A percentile compares a stretch with the other conserved stretches of the same genome.
Conservation (phyloP, 2,888 invertebrate genomes). For the Drosophila nigricruria region DNA sequence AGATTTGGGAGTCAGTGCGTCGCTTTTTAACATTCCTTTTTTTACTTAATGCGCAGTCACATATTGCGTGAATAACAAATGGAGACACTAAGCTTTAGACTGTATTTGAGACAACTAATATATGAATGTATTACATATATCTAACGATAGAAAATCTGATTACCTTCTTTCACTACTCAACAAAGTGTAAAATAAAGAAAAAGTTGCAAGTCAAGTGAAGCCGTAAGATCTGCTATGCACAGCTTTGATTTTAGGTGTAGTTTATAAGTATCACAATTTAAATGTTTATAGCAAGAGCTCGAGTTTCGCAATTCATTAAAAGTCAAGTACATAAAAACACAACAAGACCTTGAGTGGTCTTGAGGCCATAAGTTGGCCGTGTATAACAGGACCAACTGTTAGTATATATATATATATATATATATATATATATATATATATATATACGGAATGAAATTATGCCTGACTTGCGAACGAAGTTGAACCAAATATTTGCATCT, state of each 20-base stretch:
- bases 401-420: not conserved
- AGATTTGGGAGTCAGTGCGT: conserved; percentile 51
- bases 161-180: not conserved
- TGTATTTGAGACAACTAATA: too few species aligned
- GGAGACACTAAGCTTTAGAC: not conserved
- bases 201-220: too few species aligned
- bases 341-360: not conserved
- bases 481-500: conserved; percentile 68
- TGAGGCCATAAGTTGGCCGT: conserved; percentile 6
- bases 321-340: conserved; percentile 5
- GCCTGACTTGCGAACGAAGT: conserved; percentile 34
- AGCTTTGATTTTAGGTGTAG: too few species aligned
- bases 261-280: not conserved
- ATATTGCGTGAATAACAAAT: not conserved
- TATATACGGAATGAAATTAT: conserved; percentile 10
- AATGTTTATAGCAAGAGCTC: not conserved
- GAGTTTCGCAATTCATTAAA: conserved; percentile 19
- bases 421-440: conserved; percentile 3
- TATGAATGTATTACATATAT: not conserved
- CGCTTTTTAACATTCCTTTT: conserved; percentile 33
- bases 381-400: conserved; percentile 14
- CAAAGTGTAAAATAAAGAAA: not conserved
- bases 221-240: too few species aligned
- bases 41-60: conserved; percentile 35
- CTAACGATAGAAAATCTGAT: not conserved